These are phyloP conservation scores for Thereva nobilitata DNA, from an alignment of 2,888 invertebrate species.

Conservation along the genomic window DNA sequence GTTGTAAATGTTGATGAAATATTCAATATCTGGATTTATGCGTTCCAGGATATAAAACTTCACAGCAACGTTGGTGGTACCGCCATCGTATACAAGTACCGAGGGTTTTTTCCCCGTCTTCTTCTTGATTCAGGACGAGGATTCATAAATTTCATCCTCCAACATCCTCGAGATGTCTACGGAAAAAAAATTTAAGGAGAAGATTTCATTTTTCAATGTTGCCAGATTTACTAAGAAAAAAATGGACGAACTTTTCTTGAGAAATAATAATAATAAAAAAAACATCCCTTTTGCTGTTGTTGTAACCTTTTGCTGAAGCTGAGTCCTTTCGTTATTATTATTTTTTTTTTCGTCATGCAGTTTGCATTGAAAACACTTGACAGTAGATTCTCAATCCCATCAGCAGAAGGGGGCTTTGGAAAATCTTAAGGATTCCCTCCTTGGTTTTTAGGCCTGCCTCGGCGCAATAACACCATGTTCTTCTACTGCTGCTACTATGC, in stretches of 20 bases:
- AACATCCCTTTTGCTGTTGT: background rate
- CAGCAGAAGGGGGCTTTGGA: too few relatives aligned
- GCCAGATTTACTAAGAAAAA: constrained; percentile 20
- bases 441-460: too few relatives aligned
- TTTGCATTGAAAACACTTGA: too few relatives aligned
- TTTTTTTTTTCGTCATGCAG: too few relatives aligned
- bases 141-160: constrained; percentile 26
- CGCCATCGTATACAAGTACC: background rate
- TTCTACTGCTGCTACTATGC: background rate
- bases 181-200: constrained; percentile 13
- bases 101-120: too few relatives aligned
- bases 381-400: too few relatives aligned
- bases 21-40: constrained; percentile 42
- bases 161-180: background rate
- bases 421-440: too few relatives aligned
- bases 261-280: background rate
- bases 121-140: background rate
- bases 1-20: constrained; percentile 40
- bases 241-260: constrained; percentile 12
- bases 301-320: background rate
- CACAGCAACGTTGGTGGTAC: constrained; percentile 18
- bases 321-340: too few relatives aligned
- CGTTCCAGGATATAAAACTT: constrained; percentile 36
- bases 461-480: background rate
- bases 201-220: constrained; percentile 22